phyloP scores from a whole-genome alignment of 2,113 vertebrate genomes.

The Sialia sialis region DNA sequence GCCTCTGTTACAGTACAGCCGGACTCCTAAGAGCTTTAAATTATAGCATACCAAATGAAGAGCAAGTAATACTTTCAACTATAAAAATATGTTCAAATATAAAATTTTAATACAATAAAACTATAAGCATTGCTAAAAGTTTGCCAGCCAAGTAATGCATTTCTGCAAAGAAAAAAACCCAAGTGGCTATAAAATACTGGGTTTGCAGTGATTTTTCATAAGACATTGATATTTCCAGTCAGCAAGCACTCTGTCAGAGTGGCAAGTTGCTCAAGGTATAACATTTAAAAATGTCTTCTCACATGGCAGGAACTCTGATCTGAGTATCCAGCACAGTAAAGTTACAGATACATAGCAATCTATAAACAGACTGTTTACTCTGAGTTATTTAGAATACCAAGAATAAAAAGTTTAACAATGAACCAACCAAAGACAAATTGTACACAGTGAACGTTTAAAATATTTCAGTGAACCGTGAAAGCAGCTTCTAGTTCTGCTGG shows the following conservation, averaged over 20 bases:
- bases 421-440: neutral
- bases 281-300: neutral
- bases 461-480: neutral
- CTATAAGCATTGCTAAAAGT: neutral
- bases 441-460: neutral
- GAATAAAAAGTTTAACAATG: neutral
- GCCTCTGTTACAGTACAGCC: neutral
- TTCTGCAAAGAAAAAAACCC: neutral
- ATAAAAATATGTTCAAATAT: neutral
- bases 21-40: neutral
- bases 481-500: neutral
- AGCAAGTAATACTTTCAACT: neutral
- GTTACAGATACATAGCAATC: neutral
- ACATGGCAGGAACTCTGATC: neutral
- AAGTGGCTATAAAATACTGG: neutral
- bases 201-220: neutral
- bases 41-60: neutral
- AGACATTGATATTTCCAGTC: neutral
- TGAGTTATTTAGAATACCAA: neutral
- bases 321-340: neutral
- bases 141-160: neutral
- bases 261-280: neutral
- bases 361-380: neutral
- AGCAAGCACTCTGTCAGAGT: neutral
- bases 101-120: neutral